Evolutionary conservation across 2,113 vertebrate genomes (phyloP), one percentile per base, ranked within the genome.

Genomic region (Macrotus californicus): DNA sequence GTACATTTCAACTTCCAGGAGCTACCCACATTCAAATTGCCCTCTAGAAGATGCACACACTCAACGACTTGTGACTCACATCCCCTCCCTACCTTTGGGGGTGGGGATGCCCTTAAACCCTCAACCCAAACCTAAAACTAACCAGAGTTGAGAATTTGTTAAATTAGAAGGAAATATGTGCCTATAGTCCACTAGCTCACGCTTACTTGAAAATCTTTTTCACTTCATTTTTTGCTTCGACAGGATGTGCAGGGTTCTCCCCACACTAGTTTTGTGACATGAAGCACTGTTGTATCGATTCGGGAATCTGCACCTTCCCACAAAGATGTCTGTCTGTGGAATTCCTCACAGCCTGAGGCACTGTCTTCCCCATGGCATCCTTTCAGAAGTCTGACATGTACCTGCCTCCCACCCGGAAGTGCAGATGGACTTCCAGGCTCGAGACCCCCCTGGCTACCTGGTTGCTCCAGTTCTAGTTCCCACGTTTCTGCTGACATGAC

Each of bases 111-210:
- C 72, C 87, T 88, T 79, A 69, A 80, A 81, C 19, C 52, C 46
- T 86, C 66, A 79, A 18, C 18, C 21, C 54, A 59, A 93, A 91
- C n/a, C 67, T 70, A 81, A 95, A 79, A 77, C 39, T 52, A 79
- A 59, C 24, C 26, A 3, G 52, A 48, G 31, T n/a, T 3, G 26
- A 94, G 88, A 82, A 87, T 18, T 21, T 72, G 15, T 36, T 85
- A 94, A 48, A 81, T 87, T 3, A 66, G 50, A 80, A 86, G 46
- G 24, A 92, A 89, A 73, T 24, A 29, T 46, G 46, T 79, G 66
- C 50, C 39, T n/a, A 9, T 43, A n/a, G 39, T 69, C 61, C 76
- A 95, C 39, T 24, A 82, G 73, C n/a, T 43, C 46, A 67, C 6
- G 21, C 46, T 34, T 86, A 29, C 54, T 76, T 29, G 5, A 70